Conservation (phyloP, 2,888 invertebrate species). For the Lepidocyrtinus sp. region DNA sequence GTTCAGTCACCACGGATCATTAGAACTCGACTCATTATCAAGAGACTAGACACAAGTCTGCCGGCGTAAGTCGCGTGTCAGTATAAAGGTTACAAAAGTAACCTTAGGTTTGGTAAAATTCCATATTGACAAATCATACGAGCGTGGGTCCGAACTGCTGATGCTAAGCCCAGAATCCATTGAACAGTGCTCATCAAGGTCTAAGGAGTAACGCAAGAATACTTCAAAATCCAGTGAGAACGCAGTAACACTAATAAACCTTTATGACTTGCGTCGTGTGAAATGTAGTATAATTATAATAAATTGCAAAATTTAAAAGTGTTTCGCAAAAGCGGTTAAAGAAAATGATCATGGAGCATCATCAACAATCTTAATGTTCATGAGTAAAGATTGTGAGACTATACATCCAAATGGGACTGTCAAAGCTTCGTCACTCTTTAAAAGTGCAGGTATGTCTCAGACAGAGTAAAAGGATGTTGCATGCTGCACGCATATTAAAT, state of each 20-base stretch:
- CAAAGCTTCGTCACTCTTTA: background rate
- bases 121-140: too few species aligned
- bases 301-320: background rate
- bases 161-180: too few species aligned
- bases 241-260: too few species aligned
- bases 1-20: too few species aligned
- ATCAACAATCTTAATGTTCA: conserved; percentile 7
- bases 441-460: conserved; percentile 12
- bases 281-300: background rate
- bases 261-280: too few species aligned
- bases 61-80: background rate
- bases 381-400: background rate
- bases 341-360: conserved; percentile 9
- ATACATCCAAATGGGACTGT: background rate
- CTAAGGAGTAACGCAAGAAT: too few species aligned
- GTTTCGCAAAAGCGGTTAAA: conserved; percentile 13
- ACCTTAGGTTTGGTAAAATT: conserved; percentile 8
- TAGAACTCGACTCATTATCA: too few species aligned
- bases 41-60: too few species aligned
- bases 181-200: too few species aligned
- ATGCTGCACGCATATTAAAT: conserved; percentile 13
- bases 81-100: conserved; percentile 3
- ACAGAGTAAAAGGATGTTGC: conserved; percentile 3
- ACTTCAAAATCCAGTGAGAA: too few species aligned
- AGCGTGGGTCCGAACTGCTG: too few species aligned